phyloP scores from a whole-genome alignment of 2,797 vertebrate genomes.

The Chelmon rostratus region DNA sequence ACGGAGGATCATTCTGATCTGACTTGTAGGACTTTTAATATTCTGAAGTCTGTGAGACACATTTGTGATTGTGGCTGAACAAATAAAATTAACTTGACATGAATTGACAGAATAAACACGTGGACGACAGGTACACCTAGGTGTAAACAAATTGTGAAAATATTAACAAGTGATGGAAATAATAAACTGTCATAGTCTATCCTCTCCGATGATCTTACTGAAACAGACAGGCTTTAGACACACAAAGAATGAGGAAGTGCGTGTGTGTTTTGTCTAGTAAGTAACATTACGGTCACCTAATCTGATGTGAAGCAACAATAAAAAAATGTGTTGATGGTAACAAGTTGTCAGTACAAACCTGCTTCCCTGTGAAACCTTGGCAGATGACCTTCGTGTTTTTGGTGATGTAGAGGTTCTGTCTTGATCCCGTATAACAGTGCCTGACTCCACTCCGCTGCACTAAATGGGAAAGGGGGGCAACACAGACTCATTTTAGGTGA shows the following conservation, averaged over 20 bases:
- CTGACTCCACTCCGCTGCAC: conserved; percentile 94
- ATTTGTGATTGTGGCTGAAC: background rate
- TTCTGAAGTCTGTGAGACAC: background rate
- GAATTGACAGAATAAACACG: background rate
- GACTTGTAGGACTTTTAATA: background rate
- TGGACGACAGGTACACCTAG: background rate
- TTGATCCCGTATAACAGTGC: conserved; percentile 90
- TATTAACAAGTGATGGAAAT: background rate
- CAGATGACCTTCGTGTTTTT: conserved; percentile 97
- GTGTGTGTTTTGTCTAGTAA: background rate
- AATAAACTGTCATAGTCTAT: background rate
- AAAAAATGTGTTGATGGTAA: background rate
- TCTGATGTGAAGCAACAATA: conserved; percentile 23
- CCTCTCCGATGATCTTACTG: background rate
- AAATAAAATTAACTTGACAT: background rate
- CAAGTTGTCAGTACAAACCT: conserved; percentile 87
- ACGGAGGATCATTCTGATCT: background rate
- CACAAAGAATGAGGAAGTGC: background rate
- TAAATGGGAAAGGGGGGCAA: conserved; percentile 65
- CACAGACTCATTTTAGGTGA: conserved; percentile 6
- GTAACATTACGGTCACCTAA: conserved; percentile 27
- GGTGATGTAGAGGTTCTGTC: conserved; percentile 92
- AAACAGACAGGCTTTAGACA: background rate
- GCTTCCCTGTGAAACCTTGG: conserved; percentile 98
- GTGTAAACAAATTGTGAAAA: background rate